These are phyloP conservation scores for Hypomecis punctinalis DNA, from an alignment of 2,888 invertebrate genomes.

Conservation along the genomic window DNA sequence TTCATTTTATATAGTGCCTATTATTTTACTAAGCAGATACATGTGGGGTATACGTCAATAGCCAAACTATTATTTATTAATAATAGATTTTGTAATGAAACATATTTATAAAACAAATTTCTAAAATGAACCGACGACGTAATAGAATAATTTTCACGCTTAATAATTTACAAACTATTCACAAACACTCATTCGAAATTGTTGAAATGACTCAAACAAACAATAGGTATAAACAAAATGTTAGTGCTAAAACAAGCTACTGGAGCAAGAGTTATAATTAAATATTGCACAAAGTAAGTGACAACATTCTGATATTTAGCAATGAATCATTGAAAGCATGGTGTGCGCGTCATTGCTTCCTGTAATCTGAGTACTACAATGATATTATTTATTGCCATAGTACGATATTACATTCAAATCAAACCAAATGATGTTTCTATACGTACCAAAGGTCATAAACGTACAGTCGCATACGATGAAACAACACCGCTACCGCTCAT, in stretches of 20 bases:
- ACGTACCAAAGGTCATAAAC: not conserved
- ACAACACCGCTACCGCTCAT: constrained; percentile 2
- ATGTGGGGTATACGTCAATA: not conserved
- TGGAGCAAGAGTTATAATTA: constrained; percentile 14
- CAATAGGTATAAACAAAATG: constrained; percentile 5
- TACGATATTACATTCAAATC: not conserved
- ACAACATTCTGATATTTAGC: constrained; percentile 9
- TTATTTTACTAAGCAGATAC: no score
- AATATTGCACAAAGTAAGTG: constrained; percentile 23
- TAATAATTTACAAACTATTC: not conserved
- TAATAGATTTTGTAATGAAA: no score
- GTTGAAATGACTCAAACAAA: not conserved
- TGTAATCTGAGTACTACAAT: not conserved
- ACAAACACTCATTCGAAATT: not conserved
- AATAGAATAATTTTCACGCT: not conserved
- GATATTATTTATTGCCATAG: not conserved
- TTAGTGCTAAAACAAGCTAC: constrained; percentile 9
- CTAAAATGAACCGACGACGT: not conserved
- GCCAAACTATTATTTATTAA: no score
- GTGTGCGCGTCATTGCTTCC: constrained; percentile 24
- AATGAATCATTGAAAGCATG: constrained; percentile 24
- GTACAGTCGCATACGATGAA: not conserved
- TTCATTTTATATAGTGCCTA: no score
- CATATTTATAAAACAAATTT: not conserved
- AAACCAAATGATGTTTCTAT: constrained; percentile 4